phyloP scores from a whole-genome alignment of 92 coral and sea anemone genomes.

The Palythoa grandis region DNA sequence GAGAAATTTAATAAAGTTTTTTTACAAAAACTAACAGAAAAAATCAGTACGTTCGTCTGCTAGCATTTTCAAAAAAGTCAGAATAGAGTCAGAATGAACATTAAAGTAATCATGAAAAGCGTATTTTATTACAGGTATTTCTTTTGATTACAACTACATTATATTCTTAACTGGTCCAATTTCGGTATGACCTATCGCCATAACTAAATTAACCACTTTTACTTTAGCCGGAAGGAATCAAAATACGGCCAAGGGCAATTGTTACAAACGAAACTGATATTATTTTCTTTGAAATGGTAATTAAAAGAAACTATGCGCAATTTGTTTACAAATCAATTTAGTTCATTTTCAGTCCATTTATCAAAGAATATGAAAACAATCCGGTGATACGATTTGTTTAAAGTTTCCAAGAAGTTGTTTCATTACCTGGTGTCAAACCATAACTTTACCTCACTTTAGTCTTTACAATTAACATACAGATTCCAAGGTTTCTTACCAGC shows the following conservation, averaged over 20 bases:
- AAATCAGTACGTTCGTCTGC: neutral
- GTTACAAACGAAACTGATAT: neutral
- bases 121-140: neutral
- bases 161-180: neutral
- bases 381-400: neutral
- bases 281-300: neutral
- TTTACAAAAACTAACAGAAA: neutral
- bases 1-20: neutral
- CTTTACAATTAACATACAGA: too few relatives aligned
- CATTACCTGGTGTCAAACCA: too few relatives aligned
- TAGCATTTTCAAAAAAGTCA: neutral
- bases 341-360: neutral
- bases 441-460: too few relatives aligned
- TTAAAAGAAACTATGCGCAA: neutral
- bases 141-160: neutral
- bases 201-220: neutral
- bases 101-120: neutral
- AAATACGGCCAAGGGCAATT: too few relatives aligned
- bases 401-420: too few relatives aligned
- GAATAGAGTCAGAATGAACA: neutral
- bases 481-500: too few relatives aligned
- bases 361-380: neutral
- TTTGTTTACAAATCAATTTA: neutral
- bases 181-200: neutral
- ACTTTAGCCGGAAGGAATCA: neutral